Evolutionary conservation across 1,140 invertebrate genomes (phyloP), one percentile per base, ranked within the genome.

Genomic region (Eupristina koningsbergeri): DNA sequence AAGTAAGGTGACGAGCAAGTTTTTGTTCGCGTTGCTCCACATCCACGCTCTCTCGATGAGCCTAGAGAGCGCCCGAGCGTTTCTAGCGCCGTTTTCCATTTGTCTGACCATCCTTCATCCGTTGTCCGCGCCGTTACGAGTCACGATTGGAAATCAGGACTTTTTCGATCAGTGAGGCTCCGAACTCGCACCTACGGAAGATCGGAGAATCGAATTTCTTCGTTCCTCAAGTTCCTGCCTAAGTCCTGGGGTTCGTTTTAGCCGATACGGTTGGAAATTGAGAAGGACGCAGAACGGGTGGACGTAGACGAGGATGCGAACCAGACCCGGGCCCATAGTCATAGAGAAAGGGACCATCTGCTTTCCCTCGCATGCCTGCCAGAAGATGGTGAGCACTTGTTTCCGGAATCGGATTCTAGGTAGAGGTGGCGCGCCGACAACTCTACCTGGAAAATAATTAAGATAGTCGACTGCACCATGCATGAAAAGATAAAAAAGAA

Each of bases 1-100:
- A 81, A 83, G 73, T 75, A 79, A 86, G 85, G 86, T 83, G 86
- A 88, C 86, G 83, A 86, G 86, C 85, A 83, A 86, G 81, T 88
- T 88, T 88, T 86, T 87, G 80, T 50, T 31, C 47, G 53, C 29
- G 79, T 26, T 78, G 76, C 76, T 78, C 76, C 58, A 78, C 53
- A 63, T 78, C 76, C 15, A 50, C 86, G 86, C 78, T 58, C 53
- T 58, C 53, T 58, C 53, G 53, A 58, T 58, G 53, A 26, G 53
- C 22, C 26, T 22, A 58, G 53, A 58, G 53, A 58, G 53, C 19
- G 53, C 85, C 86, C 63, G 63, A 36, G 63, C n/a, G 19, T 36
- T 67, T 31, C 63, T 67, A 58, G 63, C 63, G 63, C 63, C 63
- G 63, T 67, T 67, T 67, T 67, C 63, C 63, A 67, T 67, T 67